Evolutionary conservation across 2,888 invertebrate genomes (phyloP), one percentile per base, ranked within the genome.

Genomic region (Phasia obesa): DNA sequence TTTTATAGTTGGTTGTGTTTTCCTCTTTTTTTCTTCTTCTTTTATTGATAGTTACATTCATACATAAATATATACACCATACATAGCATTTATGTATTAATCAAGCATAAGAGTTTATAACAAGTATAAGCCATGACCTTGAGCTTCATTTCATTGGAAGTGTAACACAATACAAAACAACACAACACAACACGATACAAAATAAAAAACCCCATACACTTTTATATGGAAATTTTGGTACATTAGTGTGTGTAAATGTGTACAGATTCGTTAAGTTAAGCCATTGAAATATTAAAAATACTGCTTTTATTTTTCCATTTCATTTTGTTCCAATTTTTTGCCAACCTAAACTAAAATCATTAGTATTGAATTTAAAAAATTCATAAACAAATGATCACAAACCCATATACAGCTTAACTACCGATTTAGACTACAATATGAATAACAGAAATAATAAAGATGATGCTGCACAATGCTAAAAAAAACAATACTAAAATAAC

Each of bases 101-200:
- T 19, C 13, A 55, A 51, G 65, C 65, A 44, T 57, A 27, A 44
- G 51, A 62, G 67, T 59, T 38, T 65, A 47, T 62, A 64, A 60
- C 67, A 42, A 31, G 67, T 67, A 67, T 53, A 57, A 69, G 47
- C 79, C 79, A 19, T 79, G 83, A 79, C 83, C 83, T 83, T 79
- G 83, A 55, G 79, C 83, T 79, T 67, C 79, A 83, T 79, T 76
- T 71, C 71, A 71, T 76, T 83, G 75, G 75, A 79, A 71, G 60
- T 71, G 71, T 74, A 83, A 71, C 70, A 70, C 73, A 67, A 57
- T 73, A 71, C 55, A 69, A n/a, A n/a, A n/a, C n/a, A n/a, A n/a
- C n/a, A n/a, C n/a, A n/a, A n/a, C n/a, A n/a, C n/a, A n/a, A n/a
- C n/a, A n/a, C n/a, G n/a, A n/a, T n/a, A n/a, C n/a, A n/a, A n/a